Percentiles rank a stretch among this genome's conserved stretches.
Conservation (phyloP, 2,797 vertebrate species). For the Fundulus diaphanus region DNA sequence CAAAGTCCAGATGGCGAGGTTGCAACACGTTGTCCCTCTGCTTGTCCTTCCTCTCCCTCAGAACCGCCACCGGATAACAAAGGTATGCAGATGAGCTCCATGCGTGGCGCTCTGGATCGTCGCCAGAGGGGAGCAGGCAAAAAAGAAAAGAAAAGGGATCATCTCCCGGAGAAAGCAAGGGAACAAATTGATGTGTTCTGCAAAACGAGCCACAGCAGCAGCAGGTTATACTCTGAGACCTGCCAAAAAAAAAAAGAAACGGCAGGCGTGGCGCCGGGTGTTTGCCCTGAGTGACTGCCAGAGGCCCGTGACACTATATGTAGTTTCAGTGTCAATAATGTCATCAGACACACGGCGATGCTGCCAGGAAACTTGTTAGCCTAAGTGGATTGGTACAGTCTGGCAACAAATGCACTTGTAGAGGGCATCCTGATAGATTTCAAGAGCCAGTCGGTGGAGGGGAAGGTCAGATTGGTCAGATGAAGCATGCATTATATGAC, state of each 20-base stretch:
- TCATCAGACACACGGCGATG: slow-evolving; percentile 61
- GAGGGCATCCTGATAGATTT: slow-evolving; percentile 57
- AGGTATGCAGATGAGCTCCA: slow-evolving; percentile 96
- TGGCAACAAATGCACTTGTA: slow-evolving; percentile 56
- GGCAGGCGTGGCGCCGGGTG: background rate
- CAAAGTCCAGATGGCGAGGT: slow-evolving; percentile 92
- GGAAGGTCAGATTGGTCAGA: slow-evolving; percentile 42
- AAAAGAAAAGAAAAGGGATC: slow-evolving; percentile 23
- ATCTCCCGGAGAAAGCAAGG: slow-evolving; percentile 78
- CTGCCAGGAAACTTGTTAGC: slow-evolving; percentile 77
- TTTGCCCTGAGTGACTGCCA: slow-evolving; percentile 79
- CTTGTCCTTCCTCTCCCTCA: slow-evolving; percentile 60
- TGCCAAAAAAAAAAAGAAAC: slow-evolving; percentile 78
- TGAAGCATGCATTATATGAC: slow-evolving; percentile 33
- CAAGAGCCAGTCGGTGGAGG: slow-evolving; percentile 36
- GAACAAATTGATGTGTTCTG: slow-evolving; percentile 94
- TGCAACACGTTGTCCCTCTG: slow-evolving; percentile 58
- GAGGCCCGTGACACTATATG: slow-evolving; percentile 66
- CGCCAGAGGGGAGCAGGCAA: slow-evolving; percentile 81
- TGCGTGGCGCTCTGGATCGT: slow-evolving; percentile 82
- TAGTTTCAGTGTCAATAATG: slow-evolving; percentile 73
- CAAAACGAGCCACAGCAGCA: slow-evolving; percentile 87
- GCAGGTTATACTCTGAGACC: slow-evolving; percentile 79
- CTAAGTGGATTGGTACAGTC: slow-evolving; percentile 58
- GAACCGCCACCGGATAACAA: slow-evolving; percentile 92